Conservation (phyloP, 2,113 vertebrate species). For the Nycticebus coucang region DNA sequence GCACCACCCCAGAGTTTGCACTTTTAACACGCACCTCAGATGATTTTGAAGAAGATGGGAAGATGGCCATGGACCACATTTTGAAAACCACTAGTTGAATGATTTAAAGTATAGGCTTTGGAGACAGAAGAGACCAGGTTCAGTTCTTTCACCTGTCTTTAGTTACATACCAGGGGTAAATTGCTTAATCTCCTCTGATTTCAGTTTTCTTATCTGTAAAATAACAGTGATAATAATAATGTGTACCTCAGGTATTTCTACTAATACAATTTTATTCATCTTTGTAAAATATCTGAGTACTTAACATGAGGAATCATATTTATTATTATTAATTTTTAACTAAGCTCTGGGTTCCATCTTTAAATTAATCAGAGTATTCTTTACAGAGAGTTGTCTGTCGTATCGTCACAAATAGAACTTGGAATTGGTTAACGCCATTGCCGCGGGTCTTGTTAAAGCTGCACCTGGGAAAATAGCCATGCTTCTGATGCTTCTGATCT, state of each 20-base stretch:
- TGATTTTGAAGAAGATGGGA: neutral
- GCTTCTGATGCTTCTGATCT: neutral
- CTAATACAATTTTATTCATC: neutral
- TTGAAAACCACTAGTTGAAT: neutral
- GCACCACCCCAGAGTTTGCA: neutral
- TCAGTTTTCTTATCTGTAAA: slow-evolving; percentile 40
- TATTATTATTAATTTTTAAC: slow-evolving; percentile 31
- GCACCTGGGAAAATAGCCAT: neutral
- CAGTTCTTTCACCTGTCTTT: neutral
- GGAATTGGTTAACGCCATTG: neutral
- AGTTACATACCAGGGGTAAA: neutral
- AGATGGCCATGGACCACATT: neutral
- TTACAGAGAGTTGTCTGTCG: neutral
- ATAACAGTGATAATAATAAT: neutral
- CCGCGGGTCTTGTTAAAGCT: neutral
- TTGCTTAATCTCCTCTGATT: slow-evolving; percentile 11
- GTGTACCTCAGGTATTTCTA: neutral
- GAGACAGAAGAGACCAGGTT: neutral
- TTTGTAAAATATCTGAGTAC: neutral
- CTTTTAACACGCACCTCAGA: neutral
- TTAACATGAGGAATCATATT: neutral
- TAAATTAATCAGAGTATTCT: neutral
- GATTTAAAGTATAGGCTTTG: neutral
- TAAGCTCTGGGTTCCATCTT: neutral
- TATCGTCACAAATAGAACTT: neutral